A percentile compares a stretch with the other conserved stretches of the same genome.
Evolutionary conservation across 2,113 vertebrate species (phyloP).

Genomic region (Bufo gargarizans): DNA sequence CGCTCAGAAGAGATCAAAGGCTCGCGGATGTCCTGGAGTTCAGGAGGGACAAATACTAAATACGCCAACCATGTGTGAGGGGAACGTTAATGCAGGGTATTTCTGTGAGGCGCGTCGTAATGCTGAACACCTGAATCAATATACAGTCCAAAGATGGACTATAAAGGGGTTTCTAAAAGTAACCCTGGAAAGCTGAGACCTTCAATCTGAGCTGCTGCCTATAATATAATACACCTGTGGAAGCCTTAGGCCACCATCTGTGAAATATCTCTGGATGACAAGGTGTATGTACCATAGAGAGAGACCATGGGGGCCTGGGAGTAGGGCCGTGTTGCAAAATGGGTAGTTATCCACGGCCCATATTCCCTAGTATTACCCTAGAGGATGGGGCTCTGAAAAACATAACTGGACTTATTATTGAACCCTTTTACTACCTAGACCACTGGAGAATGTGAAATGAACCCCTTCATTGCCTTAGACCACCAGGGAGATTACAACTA

Average conservation of each 20-base stretch:
- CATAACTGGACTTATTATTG: too few species aligned
- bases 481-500: too few species aligned
- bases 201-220: background rate
- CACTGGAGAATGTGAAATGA: too few species aligned
- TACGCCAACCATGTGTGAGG: background rate
- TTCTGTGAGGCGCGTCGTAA: background rate
- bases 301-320: background rate
- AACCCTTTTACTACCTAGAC: too few species aligned
- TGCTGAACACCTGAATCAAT: conserved; percentile 34
- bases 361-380: too few species aligned
- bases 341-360: too few species aligned
- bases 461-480: too few species aligned
- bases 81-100: conserved; percentile 19
- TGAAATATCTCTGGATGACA: background rate
- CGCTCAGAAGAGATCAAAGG: conserved; percentile 9
- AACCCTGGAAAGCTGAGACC: background rate
- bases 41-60: conserved; percentile 22
- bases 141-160: background rate
- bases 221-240: background rate
- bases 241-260: background rate
- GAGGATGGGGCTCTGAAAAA: too few species aligned
- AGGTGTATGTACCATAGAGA: background rate
- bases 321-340: background rate
- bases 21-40: background rate
- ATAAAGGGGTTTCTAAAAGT: background rate